Evolutionary conservation across 2,888 invertebrate genomes (phyloP), one percentile per base, ranked within the genome.

Genomic region (Ceramica pisi): DNA sequence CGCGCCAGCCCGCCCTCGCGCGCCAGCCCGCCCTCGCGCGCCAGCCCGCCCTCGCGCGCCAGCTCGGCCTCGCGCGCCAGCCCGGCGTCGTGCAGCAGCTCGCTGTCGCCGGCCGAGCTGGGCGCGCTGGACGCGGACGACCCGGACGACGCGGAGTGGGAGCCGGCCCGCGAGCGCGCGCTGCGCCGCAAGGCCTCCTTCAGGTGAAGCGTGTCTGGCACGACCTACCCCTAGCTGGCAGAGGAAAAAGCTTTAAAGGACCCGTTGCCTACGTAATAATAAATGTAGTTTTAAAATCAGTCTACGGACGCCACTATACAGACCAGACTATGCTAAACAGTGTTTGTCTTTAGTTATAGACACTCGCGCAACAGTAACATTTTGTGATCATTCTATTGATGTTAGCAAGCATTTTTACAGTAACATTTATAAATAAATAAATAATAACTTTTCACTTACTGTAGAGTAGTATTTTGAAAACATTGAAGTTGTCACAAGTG

Each of bases 101-200:
- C 91, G 26, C 78, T 93, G 65, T 94, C 94, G 1, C 91, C 93
- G 0, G 59, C 92, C 50, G 92, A 95, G 0, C 90, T 91, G 0
- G 68, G 89, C 2, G 79, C 89, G 23, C 93, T 94, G 94, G 98
- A 98, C 80, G 98, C 97, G 83, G 98, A 98, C 90, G 98, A 98
- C 93, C 98, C 98, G 38, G 98, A 98, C 90, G 98, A 98, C 95
- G 97, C 97, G 9, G 98, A 98, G 90, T 98, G 98, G 98, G 97
- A 97, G 26, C 97, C 95, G 14, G 6, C 87, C 93, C 64, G 90
- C 90, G 1, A 93, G 67, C 92, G 90, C 44, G 59, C 74, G 0
- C 94, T 94, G 6, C 83, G 91, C 6, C 86, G 94, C 44, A 93
- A 91, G 64, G 89, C 87, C 64, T 79, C 90, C 2, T 91, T 93